Evolutionary conservation across 1,140 invertebrate species (phyloP), one percentile per base, ranked within the genome.

Genomic region (roundworm (Caenorhabditis elegans)): DNA sequence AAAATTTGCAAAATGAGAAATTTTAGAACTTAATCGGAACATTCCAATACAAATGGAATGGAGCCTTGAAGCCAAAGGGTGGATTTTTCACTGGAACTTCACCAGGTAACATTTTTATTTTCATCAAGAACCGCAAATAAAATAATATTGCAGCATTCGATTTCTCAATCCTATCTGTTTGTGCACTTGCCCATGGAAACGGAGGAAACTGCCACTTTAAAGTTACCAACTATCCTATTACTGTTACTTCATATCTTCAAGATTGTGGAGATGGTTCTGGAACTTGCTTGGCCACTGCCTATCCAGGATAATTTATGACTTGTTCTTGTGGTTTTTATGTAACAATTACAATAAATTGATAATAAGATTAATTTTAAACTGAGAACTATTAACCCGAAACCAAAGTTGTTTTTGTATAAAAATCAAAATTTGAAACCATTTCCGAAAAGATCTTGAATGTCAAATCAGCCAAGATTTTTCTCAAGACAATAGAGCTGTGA

Each of bases 91-190:
- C 87, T 17, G 65, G 60, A 36, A 88, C 87, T 26, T 88, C 87
- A n/a, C 87, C 87, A 26, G 86, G 86, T 87, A 17, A 46, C 39
- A 13, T 48, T 26, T 43, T 31, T 36, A 17, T 26, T 22, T 46
- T 53, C 22, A 51, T n/a, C n/a, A n/a, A n/a, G n/a, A n/a, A n/a
- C n/a, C n/a, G n/a, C n/a, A n/a, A n/a, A n/a, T n/a, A n/a, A n/a
- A n/a, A n/a, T n/a, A n/a, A n/a, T n/a, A n/a, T 86, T 86, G 22
- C 75, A 86, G 87, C 86, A 10, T 88, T 88, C 77, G 87, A 88
- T 82, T 87, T 89, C 76, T 87, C 87, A 13, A 78, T 88, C 28
- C 82, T 87, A 70, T 86, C 87, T 24, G 81, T 82, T 19, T 88
- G 87, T 77, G 80, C 83, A 10, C 47, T 87, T n/a, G 80, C 83